Base-by-base conservation (phyloP, 2,888 invertebrate genomes). In the Dryobotodes eremita region DNA sequence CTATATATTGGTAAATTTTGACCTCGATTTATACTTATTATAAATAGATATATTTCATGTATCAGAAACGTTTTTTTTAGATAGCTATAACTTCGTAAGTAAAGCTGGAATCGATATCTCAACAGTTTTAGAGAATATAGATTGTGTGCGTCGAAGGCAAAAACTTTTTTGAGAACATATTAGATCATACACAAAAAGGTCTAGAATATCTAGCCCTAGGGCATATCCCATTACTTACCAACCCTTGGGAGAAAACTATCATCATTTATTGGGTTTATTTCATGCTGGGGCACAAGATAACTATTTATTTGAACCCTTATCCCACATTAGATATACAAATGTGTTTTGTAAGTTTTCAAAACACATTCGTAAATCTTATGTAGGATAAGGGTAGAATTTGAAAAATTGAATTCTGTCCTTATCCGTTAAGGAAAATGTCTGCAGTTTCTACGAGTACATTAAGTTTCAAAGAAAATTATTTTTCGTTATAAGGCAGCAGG, bases 191-290 rank as follows among this genome's bases (percentile, higher is more conserved):
- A 26, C 6, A 73, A 80, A 36, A 53, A 68, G 8, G 59, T 64
- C n/a, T 48, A 26, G 36, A 69, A 72, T 48, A 42, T 72, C 46
- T 57, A 50, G 15, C 53, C 57, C 62, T 31, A 13, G 59, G 69
- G 65, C 15, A 46, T 61, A 55, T 65, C 36, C 50, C 53, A 65
- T 48, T 46, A 65, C 75, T 65, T 80, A 68, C n/a, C n/a, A 15
- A 20, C 59, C 48, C 26, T 55, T 26, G 36, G 46, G 57, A 31
- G n/a, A 31, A 10, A 59, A 71, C 48, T 62, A 26, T 69, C 13
- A 23, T 69, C 31, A 13, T 79, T 53, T 65, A 46, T 57, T 59
- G n/a, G n/a, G 50, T 53, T 66, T 50, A 78, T 70, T 62, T 57
- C 11, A n/a, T n/a, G n/a, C n/a, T 53, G 8, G 11, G 20, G 42